Evolutionary conservation across 2,113 vertebrate genomes (phyloP).

Genomic region (Phalacrocorax aristotelis): DNA sequence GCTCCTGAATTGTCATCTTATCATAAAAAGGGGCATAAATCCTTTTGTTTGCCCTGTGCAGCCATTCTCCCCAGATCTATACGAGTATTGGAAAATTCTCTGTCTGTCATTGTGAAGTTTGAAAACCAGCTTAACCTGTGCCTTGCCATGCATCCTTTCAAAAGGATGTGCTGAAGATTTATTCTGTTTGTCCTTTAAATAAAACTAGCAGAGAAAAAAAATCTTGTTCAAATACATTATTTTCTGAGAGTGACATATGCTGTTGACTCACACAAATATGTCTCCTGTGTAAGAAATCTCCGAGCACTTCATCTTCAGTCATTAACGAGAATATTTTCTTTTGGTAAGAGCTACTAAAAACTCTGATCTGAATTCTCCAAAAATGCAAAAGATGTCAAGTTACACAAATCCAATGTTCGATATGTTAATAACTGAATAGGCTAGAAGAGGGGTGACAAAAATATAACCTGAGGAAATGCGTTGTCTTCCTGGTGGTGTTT

Average conservation of each 20-base stretch:
- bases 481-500: not conserved
- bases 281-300: constrained; percentile 20
- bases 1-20: constrained; percentile 34
- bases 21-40: constrained; percentile 47
- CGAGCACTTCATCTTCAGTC: not conserved
- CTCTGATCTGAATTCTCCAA: not conserved
- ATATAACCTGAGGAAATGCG: not conserved
- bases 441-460: not conserved
- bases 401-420: not conserved
- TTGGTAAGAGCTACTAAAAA: not conserved
- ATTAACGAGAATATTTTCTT: not conserved
- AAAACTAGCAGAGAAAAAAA: not conserved
- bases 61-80: not conserved
- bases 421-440: not conserved
- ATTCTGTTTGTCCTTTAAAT: constrained; percentile 46
- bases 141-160: not conserved
- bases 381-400: not conserved
- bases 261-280: constrained; percentile 50
- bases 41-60: constrained; percentile 13
- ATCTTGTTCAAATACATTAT: constrained; percentile 7
- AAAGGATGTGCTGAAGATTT: not conserved
- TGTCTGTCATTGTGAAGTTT: not conserved
- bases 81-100: not conserved
- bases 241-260: constrained; percentile 32
- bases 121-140: constrained; percentile 4